Base-by-base conservation (phyloP, 2,797 vertebrate species). In the Naso thynnoides region DNA sequence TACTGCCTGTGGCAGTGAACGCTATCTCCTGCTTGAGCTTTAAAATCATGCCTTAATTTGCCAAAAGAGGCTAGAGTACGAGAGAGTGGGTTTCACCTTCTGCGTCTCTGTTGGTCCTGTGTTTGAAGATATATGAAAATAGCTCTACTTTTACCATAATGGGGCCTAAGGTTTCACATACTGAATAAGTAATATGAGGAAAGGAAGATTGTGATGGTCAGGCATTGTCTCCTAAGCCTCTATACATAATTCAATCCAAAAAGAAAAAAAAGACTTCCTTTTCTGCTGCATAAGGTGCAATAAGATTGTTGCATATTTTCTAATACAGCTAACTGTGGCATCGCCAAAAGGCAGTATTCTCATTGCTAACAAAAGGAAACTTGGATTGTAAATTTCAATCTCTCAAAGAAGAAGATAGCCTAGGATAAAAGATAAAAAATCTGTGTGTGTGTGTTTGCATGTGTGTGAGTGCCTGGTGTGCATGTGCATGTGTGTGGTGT, bases 151-250 rank as follows among this genome's bases (percentile, higher is more conserved):
- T 71, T 80, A 47, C 74, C 54, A 86, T 91, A 90, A 93, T 89
- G 86, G 87, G 70, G 70, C 76, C 85, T 84, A 74, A 80, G 86
- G 89, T 88, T 90, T 70, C 75, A 81, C 72, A 59, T 84, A 56
- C 78, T 90, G 82, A 92, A 91, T 92, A 91, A 90, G 82, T 88
- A 75, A 92, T 85, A 74, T 3, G 38, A 48, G 59, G 76, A 88
- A 91, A 87, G 86, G 76, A 91, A 91, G 84, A 86, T 78, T 68
- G 58, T 60, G 3, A 19, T 63, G 70, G 79, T 73, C 64, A 36
- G 42, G 67, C 81, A 85, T 72, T 65, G 71, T 84, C 81, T 84
- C 78, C 65, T 77, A 69, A 80, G 78, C 55, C 59, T 70, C 53
- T 64, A 86, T 91, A 72, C 79, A 89, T 92, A 86, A 91, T 90